Base-by-base conservation (phyloP, 2,888 invertebrate genomes). In the Lycaena phlaeas region DNA sequence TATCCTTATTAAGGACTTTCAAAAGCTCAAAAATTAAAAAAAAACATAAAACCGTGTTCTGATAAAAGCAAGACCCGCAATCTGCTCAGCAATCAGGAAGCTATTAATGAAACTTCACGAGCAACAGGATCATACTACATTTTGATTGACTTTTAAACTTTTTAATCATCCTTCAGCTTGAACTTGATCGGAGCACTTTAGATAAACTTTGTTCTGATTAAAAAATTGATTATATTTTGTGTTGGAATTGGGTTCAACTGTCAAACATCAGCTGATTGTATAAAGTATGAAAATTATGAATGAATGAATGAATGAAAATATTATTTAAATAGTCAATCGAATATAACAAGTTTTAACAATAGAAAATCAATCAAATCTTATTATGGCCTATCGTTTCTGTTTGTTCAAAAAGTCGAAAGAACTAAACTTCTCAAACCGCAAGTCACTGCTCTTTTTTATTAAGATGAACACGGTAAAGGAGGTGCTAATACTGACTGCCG, bases 131-230 rank as follows among this genome's bases (percentile, higher is more conserved):
- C 22, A 15, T 30, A 15, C 14, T 15, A 30, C 30, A 17, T 10
- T 30, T 30, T 30, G 15, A 30, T 30, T 15, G 17, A 17, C 30
- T 30, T 30, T 15, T 6, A 11, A 30, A 29, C 29, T 15, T 30
- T 30, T 30, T 15, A 15, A 15, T 30, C 17, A 14, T 10, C n/a
- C 10, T 27, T 4, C 2, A 27, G 2, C 30, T 15, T 15, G 30
- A 30, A 30, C n/a, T 15, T 30, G 4, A 30, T 7, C 15, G 22
- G 2, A 9, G 14, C n/a, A 15, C 17, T 30, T 4, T 5, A 22
- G 22, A 4, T 7, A 22, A 22, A 2, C 4, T 18, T 18, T 3
- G 4, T 22, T 2, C 22, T 22, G 22, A 22, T 22, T 22, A 9
- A 6, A 7, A 22, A 22, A 22, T 22, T 22, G 22, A 22, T 22